phyloP scores from a whole-genome alignment of 2,113 vertebrate genomes.

The Syngnathus typhle region DNA sequence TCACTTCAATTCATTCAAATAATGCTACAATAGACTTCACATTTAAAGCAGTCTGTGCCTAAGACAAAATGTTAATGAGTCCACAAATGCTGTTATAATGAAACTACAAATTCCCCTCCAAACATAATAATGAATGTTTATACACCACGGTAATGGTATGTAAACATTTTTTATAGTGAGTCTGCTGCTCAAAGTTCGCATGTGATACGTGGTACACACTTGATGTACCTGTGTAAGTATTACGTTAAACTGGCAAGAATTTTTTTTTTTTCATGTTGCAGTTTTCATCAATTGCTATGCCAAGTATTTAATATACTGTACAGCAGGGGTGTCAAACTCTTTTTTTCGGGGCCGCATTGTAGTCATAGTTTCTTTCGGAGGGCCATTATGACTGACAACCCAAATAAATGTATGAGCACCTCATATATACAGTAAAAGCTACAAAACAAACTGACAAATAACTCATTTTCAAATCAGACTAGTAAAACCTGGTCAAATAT shows the following conservation, averaged over 20 bases:
- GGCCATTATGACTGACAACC: too few relatives aligned
- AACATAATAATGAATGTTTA: slow-evolving; percentile 18
- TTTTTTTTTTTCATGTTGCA: neutral
- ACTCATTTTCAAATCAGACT: too few relatives aligned
- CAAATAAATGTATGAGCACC: too few relatives aligned
- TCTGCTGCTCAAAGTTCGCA: slow-evolving; percentile 16
- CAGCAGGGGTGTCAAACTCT: too few relatives aligned
- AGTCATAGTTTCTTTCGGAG: too few relatives aligned
- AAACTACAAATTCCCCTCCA: slow-evolving; percentile 6
- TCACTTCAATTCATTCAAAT: neutral
- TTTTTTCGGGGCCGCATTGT: too few relatives aligned
- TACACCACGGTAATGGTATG: slow-evolving; percentile 2
- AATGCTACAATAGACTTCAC: neutral
- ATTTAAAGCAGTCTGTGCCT: neutral
- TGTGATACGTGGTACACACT: neutral
- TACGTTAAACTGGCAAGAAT: neutral
- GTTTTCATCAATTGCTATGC: neutral
- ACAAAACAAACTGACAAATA: too few relatives aligned
- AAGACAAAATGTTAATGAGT: neutral
- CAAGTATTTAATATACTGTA: neutral
- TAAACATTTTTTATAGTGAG: slow-evolving; percentile 25
- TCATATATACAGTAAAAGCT: too few relatives aligned
- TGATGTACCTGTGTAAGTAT: neutral
- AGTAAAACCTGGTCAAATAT: too few relatives aligned
- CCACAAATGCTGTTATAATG: neutral